Evolutionary conservation across 2,797 vertebrate species (phyloP), one percentile per base, ranked within the genome.

Genomic region (Sebastolobus alascanus): DNA sequence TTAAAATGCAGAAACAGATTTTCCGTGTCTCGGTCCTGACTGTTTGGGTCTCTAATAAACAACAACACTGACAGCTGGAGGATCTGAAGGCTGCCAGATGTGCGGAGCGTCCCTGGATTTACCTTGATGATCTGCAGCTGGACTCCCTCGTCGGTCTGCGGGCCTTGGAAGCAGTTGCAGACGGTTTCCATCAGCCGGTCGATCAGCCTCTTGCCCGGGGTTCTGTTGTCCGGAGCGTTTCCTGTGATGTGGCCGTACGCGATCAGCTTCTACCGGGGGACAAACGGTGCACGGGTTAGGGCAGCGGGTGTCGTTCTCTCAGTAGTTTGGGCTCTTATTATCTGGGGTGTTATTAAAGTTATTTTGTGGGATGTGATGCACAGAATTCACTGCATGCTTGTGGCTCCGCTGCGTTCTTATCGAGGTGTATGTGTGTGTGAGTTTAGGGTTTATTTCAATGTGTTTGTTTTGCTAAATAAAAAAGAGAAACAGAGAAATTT

Each of bases 101-200:
- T 56, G 7, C 4, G 3, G 50, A 27, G 65, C 18, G 13, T 50
- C 1, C 4, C n/a, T 9, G 50, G 20, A 6, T 6, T 7, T 94
- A 99, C 98, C 97, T 99, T 99, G 89, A 99, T 99, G 90, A 99
- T 99, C 93, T 99, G 98, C 54, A 99, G 96, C 80, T 99, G 98
- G 54, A 99, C 98, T 6, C 98, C 98, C 87, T 99, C 98, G 46
- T 99, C 98, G 0, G 98, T 99, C 81, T 99, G 98, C 3, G 98
- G 97, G 5, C 98, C 98, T 90, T 98, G 98, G 89, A 99, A 99
- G 88, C 98, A 99, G 92, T 95, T 98, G 91, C 98, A 99, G 90
- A 99, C 95, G 16, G 98, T 99, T 89, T 99, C 98, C 83, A 99
- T 95, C 77, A 99, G 96, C 29, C 98, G 95, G 92, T 99, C 98